Evolutionary conservation across 1,140 invertebrate species (phyloP), one percentile per base, ranked within the genome.

Genomic region (Cepaea nemoralis): DNA sequence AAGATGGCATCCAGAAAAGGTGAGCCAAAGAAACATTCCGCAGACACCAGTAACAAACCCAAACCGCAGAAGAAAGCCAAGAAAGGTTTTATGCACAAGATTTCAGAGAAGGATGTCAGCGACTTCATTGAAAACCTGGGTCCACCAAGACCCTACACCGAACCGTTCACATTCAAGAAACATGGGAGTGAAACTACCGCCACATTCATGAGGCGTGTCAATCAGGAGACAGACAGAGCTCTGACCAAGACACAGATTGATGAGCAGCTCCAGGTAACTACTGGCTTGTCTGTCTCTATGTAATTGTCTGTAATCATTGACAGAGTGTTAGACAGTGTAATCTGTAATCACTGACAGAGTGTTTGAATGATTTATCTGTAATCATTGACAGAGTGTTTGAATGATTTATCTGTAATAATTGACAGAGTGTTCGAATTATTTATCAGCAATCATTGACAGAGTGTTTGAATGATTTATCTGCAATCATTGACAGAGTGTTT

Each of bases 161-260:
- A 66, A n/a, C 19, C 40, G 6, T 78, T 78, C 27, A 3, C 37
- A 10, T 78, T 78, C 31, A 67, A 78, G 27, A 66, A 67, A 31
- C 40, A n/a, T 8, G 16, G 12, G 10, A 39, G 42, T 6, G 76
- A 78, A 59, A 37, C 59, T n/a, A 10, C 10, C 2, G 5, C 31
- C 5, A 10, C 22, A 10, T 78, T 78, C 35, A 66, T 37, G 31
- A 66, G 39, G 45, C 6, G 76, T 42, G 76, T 78, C 5, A 40
- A 78, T 37, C 5, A 67, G n/a, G 55, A 67, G n/a, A 67, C 76
- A 6, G 42, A 78, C 24, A 42, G 6, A 42, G 59, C 31, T 22
- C 10, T 78, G 3, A 35, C 24, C 6, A 66, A 78, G 27, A 14
- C 76, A n/a, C n/a, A 78, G 31, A 78, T 78, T 78, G 76, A 78